Percentiles rank a stretch among this genome's conserved stretches.
phyloP scores from a whole-genome alignment of 2,888 invertebrate species.

The Drosophila stalkeri region DNA sequence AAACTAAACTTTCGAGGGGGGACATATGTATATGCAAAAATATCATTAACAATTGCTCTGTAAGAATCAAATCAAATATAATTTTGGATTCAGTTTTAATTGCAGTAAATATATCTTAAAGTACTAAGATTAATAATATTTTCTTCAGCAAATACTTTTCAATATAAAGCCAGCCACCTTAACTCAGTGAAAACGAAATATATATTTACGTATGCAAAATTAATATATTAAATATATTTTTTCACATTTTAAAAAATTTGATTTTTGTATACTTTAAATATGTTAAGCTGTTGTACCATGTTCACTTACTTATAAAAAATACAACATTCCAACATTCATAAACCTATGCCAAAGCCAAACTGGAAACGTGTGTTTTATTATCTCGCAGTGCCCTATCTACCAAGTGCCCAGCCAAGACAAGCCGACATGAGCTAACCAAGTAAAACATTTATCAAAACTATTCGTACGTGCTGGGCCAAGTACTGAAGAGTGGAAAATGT shows the following conservation, averaged over 20 bases:
- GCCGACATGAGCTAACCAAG: conserved; percentile 56
- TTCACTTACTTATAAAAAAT: neutral
- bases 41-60: neutral
- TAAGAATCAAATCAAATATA: neutral
- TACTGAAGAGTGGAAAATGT: conserved; percentile 29
- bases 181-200: no score
- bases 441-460: conserved; percentile 77
- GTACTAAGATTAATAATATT: no score
- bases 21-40: no score
- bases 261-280: neutral
- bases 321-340: conserved; percentile 7
- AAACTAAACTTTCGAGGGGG: no score
- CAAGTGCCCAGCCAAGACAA: neutral
- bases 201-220: no score
- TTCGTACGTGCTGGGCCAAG: conserved; percentile 65
- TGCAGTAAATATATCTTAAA: no score
- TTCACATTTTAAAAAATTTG: no score
- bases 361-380: conserved; percentile 72
- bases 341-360: conserved; percentile 30
- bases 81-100: neutral
- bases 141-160: no score
- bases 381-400: conserved; percentile 37
- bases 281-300: neutral
- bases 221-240: no score
- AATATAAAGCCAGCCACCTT: no score